These are phyloP conservation scores for Matsumurasca onukii DNA, from an alignment of 1,140 invertebrate species.

Conservation along the genomic window DNA sequence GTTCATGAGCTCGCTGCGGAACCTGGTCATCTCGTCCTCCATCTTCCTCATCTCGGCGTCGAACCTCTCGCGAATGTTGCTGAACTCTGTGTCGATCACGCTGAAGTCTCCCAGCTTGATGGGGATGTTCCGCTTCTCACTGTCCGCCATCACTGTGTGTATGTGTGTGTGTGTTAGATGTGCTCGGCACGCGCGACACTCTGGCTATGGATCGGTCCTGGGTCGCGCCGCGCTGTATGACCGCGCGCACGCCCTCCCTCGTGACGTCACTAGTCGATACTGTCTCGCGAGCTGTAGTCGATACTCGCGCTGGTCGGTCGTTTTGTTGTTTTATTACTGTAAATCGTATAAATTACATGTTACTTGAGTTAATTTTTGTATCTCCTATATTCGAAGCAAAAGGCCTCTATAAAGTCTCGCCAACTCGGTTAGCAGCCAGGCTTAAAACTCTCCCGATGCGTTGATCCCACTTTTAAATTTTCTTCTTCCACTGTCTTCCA, in stretches of 20 bases:
- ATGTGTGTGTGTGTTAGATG: not conserved
- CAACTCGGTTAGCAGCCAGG: too few species aligned
- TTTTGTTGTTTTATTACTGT: too few species aligned
- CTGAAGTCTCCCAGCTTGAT: conserved; percentile 93
- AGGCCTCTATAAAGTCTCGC: too few species aligned
- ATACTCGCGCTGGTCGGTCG: too few species aligned
- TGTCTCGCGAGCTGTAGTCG: not conserved
- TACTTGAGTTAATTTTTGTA: too few species aligned
- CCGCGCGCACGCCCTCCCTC: not conserved
- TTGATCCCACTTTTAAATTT: too few species aligned
- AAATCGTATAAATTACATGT: too few species aligned
- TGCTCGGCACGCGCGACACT: not conserved
- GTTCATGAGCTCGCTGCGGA: conserved; percentile 90
- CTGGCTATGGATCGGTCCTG: not conserved
- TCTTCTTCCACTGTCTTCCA: too few species aligned
- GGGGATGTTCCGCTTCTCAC: conserved; percentile 83
- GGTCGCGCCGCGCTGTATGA: not conserved
- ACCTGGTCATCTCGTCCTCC: conserved; percentile 98
- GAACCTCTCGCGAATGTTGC: conserved; percentile 92
- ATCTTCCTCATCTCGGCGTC: conserved; percentile 96
- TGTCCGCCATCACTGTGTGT: conserved; percentile 41
- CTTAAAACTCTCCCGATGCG: too few species aligned
- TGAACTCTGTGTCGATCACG: conserved; percentile 95
- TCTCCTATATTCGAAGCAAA: too few species aligned
- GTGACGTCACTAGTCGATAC: not conserved